Percentiles rank a stretch among this genome's conserved stretches.
phyloP scores from a whole-genome alignment of 1,140 invertebrate species.

The Drosophila pallidifrons region DNA sequence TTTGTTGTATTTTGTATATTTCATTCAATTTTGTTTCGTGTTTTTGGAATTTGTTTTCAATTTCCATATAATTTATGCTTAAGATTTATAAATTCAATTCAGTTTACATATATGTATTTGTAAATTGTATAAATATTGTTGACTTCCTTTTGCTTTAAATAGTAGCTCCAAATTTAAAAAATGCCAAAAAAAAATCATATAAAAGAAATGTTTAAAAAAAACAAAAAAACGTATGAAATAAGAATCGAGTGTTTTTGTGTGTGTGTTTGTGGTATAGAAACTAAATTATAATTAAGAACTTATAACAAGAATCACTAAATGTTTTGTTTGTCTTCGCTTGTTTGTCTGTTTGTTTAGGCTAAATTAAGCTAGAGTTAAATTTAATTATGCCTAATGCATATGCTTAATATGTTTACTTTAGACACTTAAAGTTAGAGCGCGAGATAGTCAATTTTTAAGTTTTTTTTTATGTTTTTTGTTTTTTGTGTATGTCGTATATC shows the following conservation, averaged over 20 bases:
- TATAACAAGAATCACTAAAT: constrained; percentile 82
- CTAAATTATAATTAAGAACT: constrained; percentile 63
- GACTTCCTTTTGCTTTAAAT: constrained; percentile 56
- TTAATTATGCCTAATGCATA: constrained; percentile 55
- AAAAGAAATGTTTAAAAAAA: constrained; percentile 48
- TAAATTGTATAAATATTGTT: constrained; percentile 67
- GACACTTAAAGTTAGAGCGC: constrained; percentile 70
- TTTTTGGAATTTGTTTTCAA: constrained; percentile 16
- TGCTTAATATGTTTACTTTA: constrained; percentile 51
- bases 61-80: constrained; percentile 53
- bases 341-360: constrained; percentile 63
- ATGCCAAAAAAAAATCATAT: constrained; percentile 64
- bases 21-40: constrained; percentile 59
- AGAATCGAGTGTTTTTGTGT: constrained; percentile 25
- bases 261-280: constrained; percentile 36
- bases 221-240: constrained; percentile 56
- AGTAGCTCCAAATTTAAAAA: constrained; percentile 65
- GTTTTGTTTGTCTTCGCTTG: constrained; percentile 77
- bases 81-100: constrained; percentile 79
- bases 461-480: constrained; percentile 32
- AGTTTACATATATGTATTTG: constrained; percentile 72
- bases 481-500: constrained; percentile 63
- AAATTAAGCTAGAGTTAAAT: constrained; percentile 76
- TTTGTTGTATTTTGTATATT: constrained; percentile 47
- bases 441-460: constrained; percentile 76